Conservation (phyloP, 2,888 invertebrate genomes). For the Drosophila leonis region DNA sequence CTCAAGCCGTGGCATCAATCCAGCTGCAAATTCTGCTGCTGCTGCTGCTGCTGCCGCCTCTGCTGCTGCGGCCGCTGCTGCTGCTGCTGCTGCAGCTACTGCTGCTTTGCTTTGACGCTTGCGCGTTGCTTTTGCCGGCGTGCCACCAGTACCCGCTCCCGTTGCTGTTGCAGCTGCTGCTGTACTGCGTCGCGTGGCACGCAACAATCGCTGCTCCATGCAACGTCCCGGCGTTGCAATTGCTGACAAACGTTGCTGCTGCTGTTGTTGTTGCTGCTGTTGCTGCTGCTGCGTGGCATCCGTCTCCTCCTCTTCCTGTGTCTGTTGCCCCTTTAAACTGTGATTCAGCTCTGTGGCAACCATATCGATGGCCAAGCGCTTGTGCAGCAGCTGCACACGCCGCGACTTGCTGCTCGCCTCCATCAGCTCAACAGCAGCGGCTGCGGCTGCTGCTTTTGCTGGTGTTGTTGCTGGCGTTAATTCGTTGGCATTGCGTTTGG, state of each 20-base stretch:
- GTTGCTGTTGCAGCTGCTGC: conserved; percentile 9
- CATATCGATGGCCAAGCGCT: conserved; percentile 84
- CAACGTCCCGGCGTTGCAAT: conserved; percentile 49
- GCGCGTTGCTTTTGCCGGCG: conserved; percentile 40
- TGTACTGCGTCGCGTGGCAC: conserved; percentile 79
- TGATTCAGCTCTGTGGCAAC: conserved; percentile 47
- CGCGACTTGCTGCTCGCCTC: conserved; percentile 71
- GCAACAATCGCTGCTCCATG: conserved; percentile 69
- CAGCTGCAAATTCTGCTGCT: conserved; percentile 7
- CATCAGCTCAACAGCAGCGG: not conserved
- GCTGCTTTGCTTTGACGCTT: conserved; percentile 52
- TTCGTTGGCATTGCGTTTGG: conserved; percentile 83
- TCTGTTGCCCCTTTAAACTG: not conserved
- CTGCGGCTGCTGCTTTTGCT: conserved; percentile 7
- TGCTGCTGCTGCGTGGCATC: conserved; percentile 11
- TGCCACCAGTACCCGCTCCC: not conserved
- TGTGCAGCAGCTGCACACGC: conserved; percentile 82
- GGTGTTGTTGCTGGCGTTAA: conserved; percentile 10
- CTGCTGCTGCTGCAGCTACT: conserved; percentile 4
- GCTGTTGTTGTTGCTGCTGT: not conserved
- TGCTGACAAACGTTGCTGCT: conserved; percentile 1
- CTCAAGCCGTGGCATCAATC: conserved; percentile 32
- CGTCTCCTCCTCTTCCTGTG: conserved; percentile 1
- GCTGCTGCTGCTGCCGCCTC: conserved; percentile 1
- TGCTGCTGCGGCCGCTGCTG: conserved; percentile 2